These are phyloP conservation scores for Pachyrhynchus sulphureomaculatus DNA, from an alignment of 1,140 invertebrate species.

Conservation along the genomic window DNA sequence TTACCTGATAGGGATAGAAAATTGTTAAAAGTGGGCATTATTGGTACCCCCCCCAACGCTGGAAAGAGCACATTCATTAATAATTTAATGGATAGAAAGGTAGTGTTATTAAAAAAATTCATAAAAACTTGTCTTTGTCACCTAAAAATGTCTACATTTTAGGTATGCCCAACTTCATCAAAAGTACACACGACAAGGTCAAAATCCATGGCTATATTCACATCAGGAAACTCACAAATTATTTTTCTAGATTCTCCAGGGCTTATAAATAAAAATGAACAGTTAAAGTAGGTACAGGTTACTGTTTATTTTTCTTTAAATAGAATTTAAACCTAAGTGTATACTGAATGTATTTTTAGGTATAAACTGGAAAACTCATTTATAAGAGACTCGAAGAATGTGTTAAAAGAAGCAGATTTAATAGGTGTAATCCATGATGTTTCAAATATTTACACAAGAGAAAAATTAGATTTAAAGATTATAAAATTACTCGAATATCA, in stretches of 20 bases:
- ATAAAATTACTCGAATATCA: slow-evolving; percentile 66
- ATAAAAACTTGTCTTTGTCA: neutral
- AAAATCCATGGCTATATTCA: slow-evolving; percentile 71
- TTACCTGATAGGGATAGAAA: slow-evolving; percentile 41
- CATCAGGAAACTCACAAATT: slow-evolving; percentile 75
- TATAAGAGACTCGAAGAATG: slow-evolving; percentile 62
- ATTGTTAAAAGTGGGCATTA: slow-evolving; percentile 79
- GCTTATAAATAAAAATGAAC: slow-evolving; percentile 65
- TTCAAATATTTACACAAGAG: slow-evolving; percentile 66
- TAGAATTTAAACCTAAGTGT: slow-evolving; percentile 1
- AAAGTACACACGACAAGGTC: slow-evolving; percentile 89
- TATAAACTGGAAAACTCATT: slow-evolving; percentile 69
- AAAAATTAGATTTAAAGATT: slow-evolving; percentile 68
- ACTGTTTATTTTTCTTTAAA: neutral
- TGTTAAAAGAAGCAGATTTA: slow-evolving; percentile 74
- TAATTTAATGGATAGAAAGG: slow-evolving; percentile 74
- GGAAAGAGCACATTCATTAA: slow-evolving; percentile 96
- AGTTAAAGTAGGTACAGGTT: slow-evolving; percentile 58
- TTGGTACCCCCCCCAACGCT: slow-evolving; percentile 89
- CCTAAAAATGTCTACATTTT: slow-evolving; percentile 46
- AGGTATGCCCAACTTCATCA: slow-evolving; percentile 84
- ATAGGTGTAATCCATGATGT: slow-evolving; percentile 86
- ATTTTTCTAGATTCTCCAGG: slow-evolving; percentile 89
- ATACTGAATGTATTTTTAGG: slow-evolving; percentile 52
- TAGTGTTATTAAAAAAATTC: slow-evolving; percentile 47